These are phyloP conservation scores for Macaria notata DNA, from an alignment of 2,888 invertebrate genomes.

Conservation along the genomic window DNA sequence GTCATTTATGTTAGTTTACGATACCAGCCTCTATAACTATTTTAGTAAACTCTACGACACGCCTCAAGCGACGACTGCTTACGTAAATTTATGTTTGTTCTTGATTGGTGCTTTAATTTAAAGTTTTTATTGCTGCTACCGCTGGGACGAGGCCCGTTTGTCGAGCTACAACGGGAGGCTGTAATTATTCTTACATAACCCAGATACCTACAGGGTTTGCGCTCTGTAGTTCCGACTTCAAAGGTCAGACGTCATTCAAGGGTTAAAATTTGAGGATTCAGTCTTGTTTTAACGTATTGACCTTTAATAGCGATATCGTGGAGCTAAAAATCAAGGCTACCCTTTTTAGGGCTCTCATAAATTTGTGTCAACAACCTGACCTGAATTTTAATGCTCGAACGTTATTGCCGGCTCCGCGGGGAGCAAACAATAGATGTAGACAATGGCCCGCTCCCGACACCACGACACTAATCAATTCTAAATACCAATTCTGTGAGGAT, in stretches of 20 bases:
- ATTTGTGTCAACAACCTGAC: slow-evolving; percentile 75
- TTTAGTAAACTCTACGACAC: slow-evolving; percentile 18
- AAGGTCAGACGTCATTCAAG: slow-evolving; percentile 5
- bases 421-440: slow-evolving; percentile 69
- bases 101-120: slow-evolving; percentile 48
- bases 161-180: slow-evolving; percentile 31
- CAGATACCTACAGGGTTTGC: slow-evolving; percentile 9
- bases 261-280: neutral
- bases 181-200: slow-evolving; percentile 43
- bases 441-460: slow-evolving; percentile 49
- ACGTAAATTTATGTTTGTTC: slow-evolving; percentile 37
- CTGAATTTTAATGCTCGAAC: slow-evolving; percentile 73
- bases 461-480: slow-evolving; percentile 21
- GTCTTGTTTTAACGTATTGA: slow-evolving; percentile 16
- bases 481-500: slow-evolving; percentile 15
- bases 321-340: slow-evolving; percentile 51
- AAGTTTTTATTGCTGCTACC: slow-evolving; percentile 51
- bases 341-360: slow-evolving; percentile 68
- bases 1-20: slow-evolving; percentile 21
- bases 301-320: slow-evolving; percentile 21
- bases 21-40: slow-evolving; percentile 10
- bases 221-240: neutral
- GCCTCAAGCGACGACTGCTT: slow-evolving; percentile 18
- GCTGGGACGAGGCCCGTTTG: slow-evolving; percentile 39
- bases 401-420: slow-evolving; percentile 66